These are phyloP conservation scores for Agrochola macilenta DNA, from an alignment of 2,888 invertebrate genomes.

Conservation along the genomic window DNA sequence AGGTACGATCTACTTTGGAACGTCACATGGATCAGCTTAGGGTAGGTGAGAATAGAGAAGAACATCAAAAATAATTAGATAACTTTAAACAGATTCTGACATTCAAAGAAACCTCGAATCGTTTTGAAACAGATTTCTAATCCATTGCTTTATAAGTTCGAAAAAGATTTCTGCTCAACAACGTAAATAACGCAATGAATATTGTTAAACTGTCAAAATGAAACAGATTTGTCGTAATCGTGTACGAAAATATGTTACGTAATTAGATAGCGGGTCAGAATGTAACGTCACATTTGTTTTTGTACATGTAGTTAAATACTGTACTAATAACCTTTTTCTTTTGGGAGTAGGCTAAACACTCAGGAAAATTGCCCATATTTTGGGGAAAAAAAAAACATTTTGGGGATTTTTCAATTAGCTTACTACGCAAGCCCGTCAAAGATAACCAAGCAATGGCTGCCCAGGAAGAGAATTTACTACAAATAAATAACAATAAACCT, in stretches of 20 bases:
- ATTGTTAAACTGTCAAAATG: too few species aligned
- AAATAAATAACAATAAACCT: conserved; percentile 45
- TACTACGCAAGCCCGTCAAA: neutral
- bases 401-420: neutral
- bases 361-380: neutral
- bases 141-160: too few species aligned
- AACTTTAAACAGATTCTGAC: neutral
- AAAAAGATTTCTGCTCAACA: too few species aligned
- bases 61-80: neutral
- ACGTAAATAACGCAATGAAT: too few species aligned
- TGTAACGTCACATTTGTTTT: neutral
- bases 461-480: conserved; percentile 16
- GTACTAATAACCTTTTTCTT: neutral
- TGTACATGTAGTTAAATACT: neutral
- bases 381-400: neutral
- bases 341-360: too few species aligned
- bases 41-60: neutral
- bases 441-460: neutral
- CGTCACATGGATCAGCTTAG: neutral
- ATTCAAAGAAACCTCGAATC: neutral
- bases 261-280: neutral
- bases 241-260: too few species aligned
- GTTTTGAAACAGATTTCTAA: too few species aligned
- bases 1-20: neutral
- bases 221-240: too few species aligned